Percentiles rank a stretch among this genome's conserved stretches.
phyloP scores from a whole-genome alignment of 2,797 vertebrate genomes.

The Malacoraja senta region DNA sequence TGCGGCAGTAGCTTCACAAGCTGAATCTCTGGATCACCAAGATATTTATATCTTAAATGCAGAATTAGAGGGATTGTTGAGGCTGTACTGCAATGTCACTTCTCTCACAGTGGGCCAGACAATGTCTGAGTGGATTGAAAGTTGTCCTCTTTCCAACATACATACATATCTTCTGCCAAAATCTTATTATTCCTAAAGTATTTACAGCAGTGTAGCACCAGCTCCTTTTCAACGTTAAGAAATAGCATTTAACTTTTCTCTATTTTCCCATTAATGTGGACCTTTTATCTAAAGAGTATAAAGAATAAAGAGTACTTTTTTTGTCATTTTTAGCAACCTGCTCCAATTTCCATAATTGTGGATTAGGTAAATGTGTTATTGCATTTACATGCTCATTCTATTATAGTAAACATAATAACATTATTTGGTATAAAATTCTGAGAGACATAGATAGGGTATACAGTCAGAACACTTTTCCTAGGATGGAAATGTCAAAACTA shows the following conservation, averaged over 20 bases:
- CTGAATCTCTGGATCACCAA: neutral
- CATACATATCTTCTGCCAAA: neutral
- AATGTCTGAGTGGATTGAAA: neutral
- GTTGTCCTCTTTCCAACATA: neutral
- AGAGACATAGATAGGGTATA: too few relatives aligned
- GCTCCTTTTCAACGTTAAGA: neutral
- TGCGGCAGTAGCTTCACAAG: too few relatives aligned
- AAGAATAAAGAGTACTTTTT: neutral
- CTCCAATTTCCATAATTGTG: neutral
- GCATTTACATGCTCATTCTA: too few relatives aligned
- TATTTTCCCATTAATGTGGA: neutral
- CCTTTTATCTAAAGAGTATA: neutral
- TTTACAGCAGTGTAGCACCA: neutral
- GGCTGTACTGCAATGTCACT: neutral
- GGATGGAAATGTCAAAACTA: too few relatives aligned
- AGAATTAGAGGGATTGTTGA: neutral
- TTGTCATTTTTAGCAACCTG: neutral
- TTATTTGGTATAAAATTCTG: too few relatives aligned
- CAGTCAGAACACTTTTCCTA: too few relatives aligned
- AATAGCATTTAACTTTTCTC: neutral
- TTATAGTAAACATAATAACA: too few relatives aligned
- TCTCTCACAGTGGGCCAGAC: neutral
- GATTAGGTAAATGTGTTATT: neutral
- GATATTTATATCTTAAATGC: neutral
- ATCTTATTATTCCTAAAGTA: neutral